Evolutionary conservation across 2,888 invertebrate genomes (phyloP), one percentile per base, ranked within the genome.

Genomic region (Peribatodes rhomboidaria): DNA sequence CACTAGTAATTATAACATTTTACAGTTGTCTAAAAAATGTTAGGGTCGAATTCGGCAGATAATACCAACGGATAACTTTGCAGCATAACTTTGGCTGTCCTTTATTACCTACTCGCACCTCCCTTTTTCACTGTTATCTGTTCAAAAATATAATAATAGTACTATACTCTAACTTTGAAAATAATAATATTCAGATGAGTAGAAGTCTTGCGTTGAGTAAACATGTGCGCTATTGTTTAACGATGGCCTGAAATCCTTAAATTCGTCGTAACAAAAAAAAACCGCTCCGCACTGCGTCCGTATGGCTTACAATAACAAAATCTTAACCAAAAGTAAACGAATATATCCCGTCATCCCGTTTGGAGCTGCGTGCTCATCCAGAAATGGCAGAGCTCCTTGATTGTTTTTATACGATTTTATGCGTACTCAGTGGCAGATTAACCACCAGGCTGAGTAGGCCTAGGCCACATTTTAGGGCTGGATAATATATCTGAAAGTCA

Each of bases 241-340:
- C 83, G 83, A 82, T 80, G 81, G 83, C 80, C 85, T 85, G 86
- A 85, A 86, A 35, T 50, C 50, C 50, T 35, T 18, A 50, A 50
- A 20, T 85, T 87, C 85, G 81, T 86, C 85, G 87, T 85, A 87
- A 87, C 82, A 81, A 79, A 84, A 79, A 84, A 87, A 89, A 87
- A 88, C 78, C 75, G 75, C 76, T 75, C 84, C 85, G 84, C 82
- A 80, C 87, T 84, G 88, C 83, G 82, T 81, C 86, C 91, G 90
- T 89, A 90, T 91, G 91, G 90, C 87, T 89, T 84, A 89, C 84
- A 89, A 90, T 85, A 91, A 91, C 90, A 91, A 90, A 90, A 89
- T 89, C 89, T 89, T 89, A 89, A 90, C 90, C 89, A 84, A 89
- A 90, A 89, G 89, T 90, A 90, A 90, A 90, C 89, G 76, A 77